Evolutionary conservation across 1,140 invertebrate species (phyloP), one percentile per base, ranked within the genome.

Genomic region (Drosophila nebulosa): DNA sequence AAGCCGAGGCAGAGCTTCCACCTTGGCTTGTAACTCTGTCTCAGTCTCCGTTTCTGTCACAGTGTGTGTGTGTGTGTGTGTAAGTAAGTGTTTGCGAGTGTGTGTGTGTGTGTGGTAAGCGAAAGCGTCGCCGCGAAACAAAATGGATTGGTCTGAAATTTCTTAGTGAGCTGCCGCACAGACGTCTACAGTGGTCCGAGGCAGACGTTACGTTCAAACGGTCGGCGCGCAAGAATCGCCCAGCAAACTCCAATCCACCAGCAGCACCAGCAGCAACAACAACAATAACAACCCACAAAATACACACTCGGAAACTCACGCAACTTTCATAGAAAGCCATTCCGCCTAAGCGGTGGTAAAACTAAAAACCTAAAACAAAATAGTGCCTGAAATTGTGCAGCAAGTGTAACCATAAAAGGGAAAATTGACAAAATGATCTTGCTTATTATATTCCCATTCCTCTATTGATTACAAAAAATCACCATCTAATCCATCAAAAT

Each of bases 91-190:
- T 62, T 12, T 46, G 55, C 55, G 12, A 51, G 26, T 67, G 22
- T 59, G 26, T 52, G 39, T 69, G 69, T 73, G 68, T 63, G 27
- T 62, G 74, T 69, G 70, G 76, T 62, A 88, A 86, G 83, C 83
- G 83, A 86, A 86, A 86, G 83, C 83, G 78, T 77, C 78, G 77
- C 35, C 32, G 71, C 67, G 83, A 78, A 86, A 88, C 83, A 80
- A 88, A 88, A 88, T 78, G 83, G 83, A 88, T 83, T 88, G 83
- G 79, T 72, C 88, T 89, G 79, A 88, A 88, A 88, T 88, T 88
- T 88, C 83, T 88, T 88, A 89, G 83, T 84, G 78, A 88, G 79
- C 84, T 88, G 88, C 88, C 83, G 83, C 77, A 84, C 88, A 90
- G 88, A 90, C 88, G 88, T 90, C 74, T 73, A 84, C 77, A 71